Percentiles rank a stretch among this genome's conserved stretches.
These are phyloP conservation scores for Melangyna quadrimaculata DNA, from an alignment of 2,888 invertebrate species.

Conservation along the genomic window DNA sequence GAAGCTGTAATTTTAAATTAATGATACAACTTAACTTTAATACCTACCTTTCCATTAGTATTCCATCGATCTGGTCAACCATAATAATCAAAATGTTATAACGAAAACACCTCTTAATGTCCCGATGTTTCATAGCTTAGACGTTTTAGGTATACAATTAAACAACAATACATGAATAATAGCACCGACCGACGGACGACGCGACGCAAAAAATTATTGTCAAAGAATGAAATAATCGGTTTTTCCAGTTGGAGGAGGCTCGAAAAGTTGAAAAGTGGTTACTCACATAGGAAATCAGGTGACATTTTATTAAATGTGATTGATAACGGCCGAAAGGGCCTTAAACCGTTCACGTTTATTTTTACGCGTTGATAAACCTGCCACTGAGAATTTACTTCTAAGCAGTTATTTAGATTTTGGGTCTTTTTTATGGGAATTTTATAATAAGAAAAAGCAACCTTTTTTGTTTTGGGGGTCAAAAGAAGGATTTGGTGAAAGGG, in stretches of 20 bases:
- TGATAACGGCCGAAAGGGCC: slow-evolving; percentile 46
- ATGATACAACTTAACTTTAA: not conserved
- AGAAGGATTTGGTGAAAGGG: slow-evolving; percentile 12
- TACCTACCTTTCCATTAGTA: not conserved
- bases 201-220: slow-evolving; percentile 47
- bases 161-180: not conserved
- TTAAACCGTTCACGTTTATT: slow-evolving; percentile 25
- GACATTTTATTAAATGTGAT: slow-evolving; percentile 69
- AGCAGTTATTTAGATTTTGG: slow-evolving; percentile 6
- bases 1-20: no score
- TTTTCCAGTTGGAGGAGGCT: not conserved
- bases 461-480: not conserved
- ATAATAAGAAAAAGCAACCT: not conserved
- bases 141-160: not conserved
- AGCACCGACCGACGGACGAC: no score
- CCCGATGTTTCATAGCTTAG: not conserved
- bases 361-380: not conserved
- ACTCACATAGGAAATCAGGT: slow-evolving; percentile 54
- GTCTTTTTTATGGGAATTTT: not conserved
- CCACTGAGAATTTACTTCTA: not conserved
- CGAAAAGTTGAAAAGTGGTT: slow-evolving; percentile 13
- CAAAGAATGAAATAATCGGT: slow-evolving; percentile 9
- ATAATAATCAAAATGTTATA: not conserved
- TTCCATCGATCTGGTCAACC: not conserved
- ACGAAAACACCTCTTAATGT: not conserved